Conservation (phyloP, 2,888 invertebrate genomes). For the Erpobdella octoculata region DNA sequence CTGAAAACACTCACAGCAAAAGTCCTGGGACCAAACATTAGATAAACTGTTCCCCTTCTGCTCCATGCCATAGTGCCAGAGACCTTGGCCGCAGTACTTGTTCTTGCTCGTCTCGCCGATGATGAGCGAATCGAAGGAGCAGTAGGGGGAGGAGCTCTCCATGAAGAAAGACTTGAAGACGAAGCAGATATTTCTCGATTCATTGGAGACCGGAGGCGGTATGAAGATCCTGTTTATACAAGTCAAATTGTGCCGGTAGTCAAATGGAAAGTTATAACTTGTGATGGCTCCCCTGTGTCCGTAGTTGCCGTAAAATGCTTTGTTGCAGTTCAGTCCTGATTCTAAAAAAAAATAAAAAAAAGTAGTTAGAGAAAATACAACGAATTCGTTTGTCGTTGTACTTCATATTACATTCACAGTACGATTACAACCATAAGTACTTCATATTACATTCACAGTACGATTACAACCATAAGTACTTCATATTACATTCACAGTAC, state of each 20-base stretch:
- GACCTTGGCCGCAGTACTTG: slow-evolving; percentile 38
- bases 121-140: slow-evolving; percentile 38
- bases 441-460: too few species aligned
- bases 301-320: slow-evolving; percentile 30
- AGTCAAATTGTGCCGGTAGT: slow-evolving; percentile 38
- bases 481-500: too few species aligned
- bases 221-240: slow-evolving; percentile 36
- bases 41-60: slow-evolving; percentile 27
- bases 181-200: slow-evolving; percentile 35
- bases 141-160: slow-evolving; percentile 37
- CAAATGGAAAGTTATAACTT: slow-evolving; percentile 39
- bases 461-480: too few species aligned
- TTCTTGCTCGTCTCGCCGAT: slow-evolving; percentile 26
- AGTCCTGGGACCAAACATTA: slow-evolving; percentile 36
- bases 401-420: too few species aligned
- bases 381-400: too few species aligned
- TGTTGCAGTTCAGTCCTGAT: slow-evolving; percentile 27
- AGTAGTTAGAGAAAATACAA: too few species aligned
- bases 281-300: slow-evolving; percentile 33
- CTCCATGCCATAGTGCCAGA: slow-evolving; percentile 36
- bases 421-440: too few species aligned
- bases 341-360: slow-evolving; percentile 14
- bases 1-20: slow-evolving; percentile 39
- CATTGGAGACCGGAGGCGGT: slow-evolving; percentile 9
- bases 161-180: slow-evolving; percentile 36